Evolutionary conservation across 2,888 invertebrate species (phyloP).

Genomic region (Phytoseiulus persimilis): DNA sequence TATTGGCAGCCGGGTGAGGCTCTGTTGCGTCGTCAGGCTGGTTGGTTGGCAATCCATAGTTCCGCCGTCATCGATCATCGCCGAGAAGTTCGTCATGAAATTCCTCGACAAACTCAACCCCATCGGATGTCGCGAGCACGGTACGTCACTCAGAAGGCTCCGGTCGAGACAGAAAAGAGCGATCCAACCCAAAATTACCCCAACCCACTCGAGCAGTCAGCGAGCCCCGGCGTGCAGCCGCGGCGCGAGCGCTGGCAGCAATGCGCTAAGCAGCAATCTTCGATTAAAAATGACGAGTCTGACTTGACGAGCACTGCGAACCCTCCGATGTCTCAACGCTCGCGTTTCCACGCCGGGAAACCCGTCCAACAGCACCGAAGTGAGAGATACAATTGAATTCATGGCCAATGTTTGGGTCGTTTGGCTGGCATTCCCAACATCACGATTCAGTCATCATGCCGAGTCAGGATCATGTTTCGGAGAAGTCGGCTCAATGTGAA

Average conservation of each 20-base stretch:
- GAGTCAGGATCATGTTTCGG: neutral
- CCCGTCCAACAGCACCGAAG: neutral
- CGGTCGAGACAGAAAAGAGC: neutral
- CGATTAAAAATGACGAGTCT: neutral
- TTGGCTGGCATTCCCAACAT: neutral
- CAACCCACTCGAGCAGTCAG: neutral
- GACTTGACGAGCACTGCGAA: too few species aligned
- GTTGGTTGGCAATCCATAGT: neutral
- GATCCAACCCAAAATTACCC: neutral
- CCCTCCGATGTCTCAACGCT: too few species aligned
- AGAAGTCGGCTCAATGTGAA: neutral
- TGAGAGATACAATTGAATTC: neutral
- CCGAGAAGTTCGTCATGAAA: neutral
- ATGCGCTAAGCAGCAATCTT: neutral
- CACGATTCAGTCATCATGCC: neutral
- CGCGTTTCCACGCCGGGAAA: too few species aligned
- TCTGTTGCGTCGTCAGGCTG: neutral
- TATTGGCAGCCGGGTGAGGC: neutral
- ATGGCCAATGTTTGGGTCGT: neutral
- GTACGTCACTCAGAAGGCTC: neutral
- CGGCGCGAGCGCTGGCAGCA: neutral
- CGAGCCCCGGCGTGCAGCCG: neutral
- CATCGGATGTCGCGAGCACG: conserved; percentile 5
- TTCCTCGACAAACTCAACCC: neutral
- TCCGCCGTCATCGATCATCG: neutral